A percentile compares a stretch with the other conserved stretches of the same genome.
phyloP scores from a whole-genome alignment of 1,140 invertebrate species.

The Drosophila fuyamai region DNA sequence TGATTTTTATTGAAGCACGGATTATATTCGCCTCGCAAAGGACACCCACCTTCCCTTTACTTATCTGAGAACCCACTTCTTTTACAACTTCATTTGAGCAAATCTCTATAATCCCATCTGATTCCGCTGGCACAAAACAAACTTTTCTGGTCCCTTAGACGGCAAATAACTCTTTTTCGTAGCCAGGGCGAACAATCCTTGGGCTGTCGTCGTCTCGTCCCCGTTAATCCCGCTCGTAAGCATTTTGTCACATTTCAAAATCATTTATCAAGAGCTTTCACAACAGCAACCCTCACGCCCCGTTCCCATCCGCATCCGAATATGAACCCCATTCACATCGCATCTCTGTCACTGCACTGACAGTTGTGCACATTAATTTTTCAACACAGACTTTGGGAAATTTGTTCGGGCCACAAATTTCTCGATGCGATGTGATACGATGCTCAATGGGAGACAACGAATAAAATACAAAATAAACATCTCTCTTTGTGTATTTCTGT shows the following conservation, averaged over 20 bases:
- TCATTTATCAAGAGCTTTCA: slow-evolving; percentile 83
- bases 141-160: slow-evolving; percentile 8
- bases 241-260: slow-evolving; percentile 83
- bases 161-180: slow-evolving; percentile 55
- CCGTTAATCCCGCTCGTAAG: slow-evolving; percentile 80
- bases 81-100: slow-evolving; percentile 67
- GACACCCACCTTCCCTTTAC: neutral
- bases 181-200: slow-evolving; percentile 25
- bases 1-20: slow-evolving; percentile 17
- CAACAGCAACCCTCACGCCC: slow-evolving; percentile 71
- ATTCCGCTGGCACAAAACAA: slow-evolving; percentile 45
- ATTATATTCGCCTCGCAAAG: neutral
- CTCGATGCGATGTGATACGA: slow-evolving; percentile 29
- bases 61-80: slow-evolving; percentile 10
- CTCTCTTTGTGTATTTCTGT: slow-evolving; percentile 29
- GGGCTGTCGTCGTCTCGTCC: slow-evolving; percentile 34
- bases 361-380: slow-evolving; percentile 82
- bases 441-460: slow-evolving; percentile 44
- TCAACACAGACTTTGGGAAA: slow-evolving; percentile 78
- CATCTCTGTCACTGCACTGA: slow-evolving; percentile 78
- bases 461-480: slow-evolving; percentile 66
- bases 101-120: slow-evolving; percentile 60
- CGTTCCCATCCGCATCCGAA: neutral
- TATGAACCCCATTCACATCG: slow-evolving; percentile 43
- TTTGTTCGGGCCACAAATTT: slow-evolving; percentile 76